phyloP scores from a whole-genome alignment of 2,888 invertebrate species.

The Clivina fossor region DNA sequence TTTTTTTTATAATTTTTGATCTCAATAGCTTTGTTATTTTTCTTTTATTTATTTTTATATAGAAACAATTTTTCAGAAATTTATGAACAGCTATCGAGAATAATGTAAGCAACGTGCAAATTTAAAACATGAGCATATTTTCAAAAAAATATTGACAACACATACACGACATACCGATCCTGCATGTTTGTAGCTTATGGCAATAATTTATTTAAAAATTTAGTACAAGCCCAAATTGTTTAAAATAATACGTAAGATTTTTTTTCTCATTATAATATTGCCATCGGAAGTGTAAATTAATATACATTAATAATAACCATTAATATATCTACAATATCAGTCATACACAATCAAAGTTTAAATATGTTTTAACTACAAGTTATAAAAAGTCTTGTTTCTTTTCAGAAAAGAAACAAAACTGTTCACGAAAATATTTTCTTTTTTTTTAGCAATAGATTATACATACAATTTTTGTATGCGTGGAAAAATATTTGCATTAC shows the following conservation, averaged over 20 bases:
- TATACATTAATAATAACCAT: constrained; percentile 15
- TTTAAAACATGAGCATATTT: no score
- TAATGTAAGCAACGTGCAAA: no score
- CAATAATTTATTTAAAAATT: constrained; percentile 28
- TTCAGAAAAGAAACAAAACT: constrained; percentile 15
- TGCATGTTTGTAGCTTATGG: constrained; percentile 29
- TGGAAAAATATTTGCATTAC: constrained; percentile 29
- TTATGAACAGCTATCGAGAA: constrained; percentile 22
- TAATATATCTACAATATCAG: constrained; percentile 26
- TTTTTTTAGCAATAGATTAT: constrained; percentile 13
- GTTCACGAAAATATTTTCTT: constrained; percentile 22
- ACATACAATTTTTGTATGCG: constrained; percentile 24
- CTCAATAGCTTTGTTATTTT: constrained; percentile 21
- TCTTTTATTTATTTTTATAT: constrained; percentile 23
- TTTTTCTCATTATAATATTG: constrained; percentile 24
- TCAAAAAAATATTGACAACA: neutral
- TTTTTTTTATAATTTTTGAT: neutral
- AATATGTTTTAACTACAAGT: constrained; percentile 16
- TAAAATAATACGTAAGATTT: constrained; percentile 26
- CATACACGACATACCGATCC: constrained; percentile 18
- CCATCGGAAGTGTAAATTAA: constrained; percentile 13
- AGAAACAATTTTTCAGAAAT: constrained; percentile 9
- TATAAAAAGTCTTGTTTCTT: neutral
- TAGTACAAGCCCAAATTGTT: constrained; percentile 29
- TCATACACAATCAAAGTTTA: constrained; percentile 33